Evolutionary conservation across 2,888 invertebrate species (phyloP), one percentile per base, ranked within the genome.

Genomic region (Campaea margaritaria): DNA sequence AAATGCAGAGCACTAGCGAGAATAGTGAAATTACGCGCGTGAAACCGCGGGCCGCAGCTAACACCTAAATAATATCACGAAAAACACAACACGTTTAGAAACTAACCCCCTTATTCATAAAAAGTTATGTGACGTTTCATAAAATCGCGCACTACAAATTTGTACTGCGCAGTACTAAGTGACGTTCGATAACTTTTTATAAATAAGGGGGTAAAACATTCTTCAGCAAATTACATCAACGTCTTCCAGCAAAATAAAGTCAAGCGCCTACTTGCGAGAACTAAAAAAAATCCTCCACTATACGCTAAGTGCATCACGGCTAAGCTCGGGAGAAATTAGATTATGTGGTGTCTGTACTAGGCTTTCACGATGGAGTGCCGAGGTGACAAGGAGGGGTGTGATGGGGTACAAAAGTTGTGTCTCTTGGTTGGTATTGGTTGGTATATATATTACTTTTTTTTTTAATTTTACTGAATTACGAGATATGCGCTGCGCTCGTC

Each of bases 241-340:
- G 15, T 43, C 34, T 50, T 34, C 16, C 2, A n/a, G 12, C 15
- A 54, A 14, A 54, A 46, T 54, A 39, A 49, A 44, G 15, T n/a
- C 44, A 38, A 44, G 55, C 38, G 4, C 15, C 34, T 43, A 48
- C 49, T 38, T n/a, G 39, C 38, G 27, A 56, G 28, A 43, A 4
- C 21, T 41, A 53, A 55, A 39, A 55, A 47, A n/a, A 21, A 13
- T 2, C 38, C 27, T 44, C 27, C 28, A 45, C 52, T 39, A 42
- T 36, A 31, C 55, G 38, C 64, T 82, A 78, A 83, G 79, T 82
- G 82, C 77, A 76, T 74, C 74, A 69, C 73, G 71, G 65, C 69
- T 72, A 73, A 69, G 77, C 70, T 74, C 67, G 68, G 64, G 70
- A 65, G 67, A 71, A 82, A 84, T 84, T 80, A 76, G 76, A 84